phyloP scores from a whole-genome alignment of 2,797 vertebrate species.

The Paramormyrops hopkinsi region DNA sequence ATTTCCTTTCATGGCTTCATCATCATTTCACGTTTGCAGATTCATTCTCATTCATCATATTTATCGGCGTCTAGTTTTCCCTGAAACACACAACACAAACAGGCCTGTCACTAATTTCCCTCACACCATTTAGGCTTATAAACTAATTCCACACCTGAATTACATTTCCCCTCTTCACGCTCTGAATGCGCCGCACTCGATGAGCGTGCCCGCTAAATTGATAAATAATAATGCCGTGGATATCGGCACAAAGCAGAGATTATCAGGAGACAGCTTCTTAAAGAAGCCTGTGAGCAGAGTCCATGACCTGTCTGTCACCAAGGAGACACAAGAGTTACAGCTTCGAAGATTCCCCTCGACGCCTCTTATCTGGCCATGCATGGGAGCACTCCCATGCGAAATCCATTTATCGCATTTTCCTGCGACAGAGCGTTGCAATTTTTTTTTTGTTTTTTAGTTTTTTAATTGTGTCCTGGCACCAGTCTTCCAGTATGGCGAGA shows the following conservation, averaged over 20 bases:
- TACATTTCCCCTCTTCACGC: neutral
- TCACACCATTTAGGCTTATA: neutral
- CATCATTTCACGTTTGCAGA: neutral
- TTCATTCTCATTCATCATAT: neutral
- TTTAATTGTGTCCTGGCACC: constrained; percentile 22
- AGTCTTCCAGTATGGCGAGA: neutral
- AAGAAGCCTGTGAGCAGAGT: neutral
- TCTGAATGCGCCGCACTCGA: neutral
- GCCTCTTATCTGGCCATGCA: constrained; percentile 11
- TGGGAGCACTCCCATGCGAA: neutral
- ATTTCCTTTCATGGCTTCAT: neutral
- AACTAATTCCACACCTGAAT: neutral
- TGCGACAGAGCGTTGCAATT: constrained; percentile 13
- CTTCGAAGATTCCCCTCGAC: neutral
- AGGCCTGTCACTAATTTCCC: neutral
- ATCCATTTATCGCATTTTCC: constrained; percentile 19
- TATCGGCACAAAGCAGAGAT: neutral
- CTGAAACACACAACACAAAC: neutral
- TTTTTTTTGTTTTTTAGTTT: neutral
- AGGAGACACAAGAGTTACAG: neutral
- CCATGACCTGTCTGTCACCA: neutral
- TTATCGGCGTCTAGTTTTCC: neutral
- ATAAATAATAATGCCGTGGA: neutral
- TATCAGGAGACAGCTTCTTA: neutral
- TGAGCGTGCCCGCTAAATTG: neutral